A percentile compares a stretch with the other conserved stretches of the same genome.
phyloP scores from a whole-genome alignment of 2,888 invertebrate genomes.

The Euclidia mi region DNA sequence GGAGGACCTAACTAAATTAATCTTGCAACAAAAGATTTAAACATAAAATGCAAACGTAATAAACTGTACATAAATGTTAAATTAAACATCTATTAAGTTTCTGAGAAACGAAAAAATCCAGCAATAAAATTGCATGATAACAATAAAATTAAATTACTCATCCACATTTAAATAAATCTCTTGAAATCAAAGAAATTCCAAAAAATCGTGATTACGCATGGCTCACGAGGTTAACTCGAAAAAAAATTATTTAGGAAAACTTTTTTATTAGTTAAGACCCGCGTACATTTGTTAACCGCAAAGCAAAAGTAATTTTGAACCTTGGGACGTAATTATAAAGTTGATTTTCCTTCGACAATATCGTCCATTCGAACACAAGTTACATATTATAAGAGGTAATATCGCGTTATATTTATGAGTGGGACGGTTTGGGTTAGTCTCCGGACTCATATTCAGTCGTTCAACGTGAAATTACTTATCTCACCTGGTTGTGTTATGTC shows the following conservation, averaged over 20 bases:
- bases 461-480: conserved; percentile 71
- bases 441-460: conserved; percentile 69
- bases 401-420: conserved; percentile 70
- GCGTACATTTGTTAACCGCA: conserved; percentile 41
- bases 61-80: no score
- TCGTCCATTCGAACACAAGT: conserved; percentile 37
- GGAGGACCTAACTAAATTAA: no score
- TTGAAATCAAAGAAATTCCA: neutral
- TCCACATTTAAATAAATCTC: no score
- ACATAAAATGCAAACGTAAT: no score
- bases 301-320: conserved; percentile 11
- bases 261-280: conserved; percentile 54
- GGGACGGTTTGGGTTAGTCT: conserved; percentile 64
- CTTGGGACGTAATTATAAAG: neutral
- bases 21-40: no score
- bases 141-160: no score
- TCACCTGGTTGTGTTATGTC: conserved; percentile 57
- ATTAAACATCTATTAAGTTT: no score
- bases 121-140: no score
- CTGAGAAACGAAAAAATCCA: no score
- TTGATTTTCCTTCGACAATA: conserved; percentile 4
- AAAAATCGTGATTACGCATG: conserved; percentile 10
- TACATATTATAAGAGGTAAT: conserved; percentile 50
- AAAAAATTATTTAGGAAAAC: conserved; percentile 55
- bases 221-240: conserved; percentile 30